Conservation (phyloP, 2,797 vertebrate species). For the Intellagama lesueurii region DNA sequence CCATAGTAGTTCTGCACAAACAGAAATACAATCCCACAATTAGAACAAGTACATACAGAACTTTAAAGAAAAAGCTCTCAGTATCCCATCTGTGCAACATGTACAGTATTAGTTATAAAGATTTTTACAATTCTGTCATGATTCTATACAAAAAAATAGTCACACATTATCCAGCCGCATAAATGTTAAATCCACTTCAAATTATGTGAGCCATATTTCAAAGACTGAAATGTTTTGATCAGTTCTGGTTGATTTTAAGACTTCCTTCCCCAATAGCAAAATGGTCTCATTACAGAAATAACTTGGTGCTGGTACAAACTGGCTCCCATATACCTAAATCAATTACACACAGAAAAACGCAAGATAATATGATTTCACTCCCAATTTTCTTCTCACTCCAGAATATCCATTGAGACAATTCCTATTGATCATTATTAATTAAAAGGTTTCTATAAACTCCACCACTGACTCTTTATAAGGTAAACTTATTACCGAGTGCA, state of each 20-base stretch:
- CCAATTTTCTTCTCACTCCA: not conserved
- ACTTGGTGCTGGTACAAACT: not conserved
- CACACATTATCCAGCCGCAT: not conserved
- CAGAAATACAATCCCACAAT: slow-evolving; percentile 26
- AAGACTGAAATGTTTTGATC: slow-evolving; percentile 31
- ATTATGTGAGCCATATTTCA: slow-evolving; percentile 18
- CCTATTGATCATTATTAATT: not conserved
- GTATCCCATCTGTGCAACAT: not conserved
- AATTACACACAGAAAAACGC: slow-evolving; percentile 39
- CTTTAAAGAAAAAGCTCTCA: not conserved
- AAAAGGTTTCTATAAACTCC: not conserved
- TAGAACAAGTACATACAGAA: slow-evolving; percentile 25
- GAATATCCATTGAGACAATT: slow-evolving; percentile 5
- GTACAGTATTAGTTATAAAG: not conserved
- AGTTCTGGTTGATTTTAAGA: not conserved
- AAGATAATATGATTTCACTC: slow-evolving; percentile 14
- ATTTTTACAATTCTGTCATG: not conserved
- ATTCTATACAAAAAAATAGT: not conserved
- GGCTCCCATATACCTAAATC: slow-evolving; percentile 39
- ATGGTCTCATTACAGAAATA: slow-evolving; percentile 12
- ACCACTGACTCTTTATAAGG: slow-evolving; percentile 13
- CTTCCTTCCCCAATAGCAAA: not conserved
- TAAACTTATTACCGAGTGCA: not conserved
- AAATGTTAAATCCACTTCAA: slow-evolving; percentile 28
- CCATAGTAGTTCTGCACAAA: slow-evolving; percentile 85